Base-by-base conservation (phyloP, 2,113 vertebrate species). In the Heliornis fulica region DNA sequence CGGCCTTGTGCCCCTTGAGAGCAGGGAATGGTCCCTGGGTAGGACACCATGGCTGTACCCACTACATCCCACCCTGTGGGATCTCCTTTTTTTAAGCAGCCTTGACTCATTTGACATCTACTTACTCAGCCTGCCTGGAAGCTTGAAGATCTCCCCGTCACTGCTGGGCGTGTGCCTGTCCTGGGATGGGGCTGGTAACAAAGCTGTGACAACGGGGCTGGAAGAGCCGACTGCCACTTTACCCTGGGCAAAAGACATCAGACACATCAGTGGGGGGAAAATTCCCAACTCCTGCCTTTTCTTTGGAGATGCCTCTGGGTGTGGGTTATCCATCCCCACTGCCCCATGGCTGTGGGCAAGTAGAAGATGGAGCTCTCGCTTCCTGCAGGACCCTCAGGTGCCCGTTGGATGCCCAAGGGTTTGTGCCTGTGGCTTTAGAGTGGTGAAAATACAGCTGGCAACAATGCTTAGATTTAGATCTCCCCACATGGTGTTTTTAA, bases 71-170 rank as follows among this genome's bases (percentile, higher is more conserved):
- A 77, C 40, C 25, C 60, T 31, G 31, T 2, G 17, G 76, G 32
- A 64, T 5, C 17, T 19, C 29, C 34, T 25, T 23, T 25, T 29
- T 51, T 18, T 7, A 50, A 61, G 64, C 50, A 69, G 23, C 11
- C 1, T 9, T 57, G 59, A 34, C 1, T n/a, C 38, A 48, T 38
- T 88, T 41, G 26, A 31, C 15, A 45, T 91, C 60, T 94, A 98
- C 98, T 98, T 94, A 99, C 98, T 96, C 68, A 99, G 97, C 64
- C 98, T 96, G 96, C 99, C 98, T 23, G 99, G 99, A 50, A 99
- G 97, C 71, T 94, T 97, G 97, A 98, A 98, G 90, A 98, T 95
- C 3, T 98, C 98, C 11, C 97, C 97, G n/a, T 97, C 79, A 26
- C 71, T 21, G 64, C 83, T 17, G 48, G 92, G 53, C 12, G 60